Conservation (phyloP, 2,888 invertebrate genomes). For the Tinea trinotella region DNA sequence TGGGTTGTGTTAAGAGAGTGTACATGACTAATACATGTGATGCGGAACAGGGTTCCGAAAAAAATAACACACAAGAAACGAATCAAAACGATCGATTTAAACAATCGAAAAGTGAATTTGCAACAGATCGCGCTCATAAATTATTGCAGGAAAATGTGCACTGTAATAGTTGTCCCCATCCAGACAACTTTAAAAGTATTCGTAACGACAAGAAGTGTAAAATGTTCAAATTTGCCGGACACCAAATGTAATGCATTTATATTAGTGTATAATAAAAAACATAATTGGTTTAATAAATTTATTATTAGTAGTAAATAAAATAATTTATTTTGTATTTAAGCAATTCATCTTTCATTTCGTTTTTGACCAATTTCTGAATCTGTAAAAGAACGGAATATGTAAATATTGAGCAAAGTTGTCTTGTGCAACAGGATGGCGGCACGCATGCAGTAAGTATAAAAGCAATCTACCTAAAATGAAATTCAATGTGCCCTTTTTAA, state of each 20-base stretch:
- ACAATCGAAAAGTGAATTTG: not conserved
- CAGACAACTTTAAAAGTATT: constrained; percentile 28
- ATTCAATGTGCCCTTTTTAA: too few species aligned
- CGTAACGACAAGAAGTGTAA: constrained; percentile 47
- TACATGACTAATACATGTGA: constrained; percentile 8
- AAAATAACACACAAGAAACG: not conserved
- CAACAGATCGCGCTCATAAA: not conserved
- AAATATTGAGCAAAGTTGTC: too few species aligned
- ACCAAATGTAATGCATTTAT: not conserved
- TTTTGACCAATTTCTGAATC: too few species aligned
- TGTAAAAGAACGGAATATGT: too few species aligned
- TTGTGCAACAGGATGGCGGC: too few species aligned
- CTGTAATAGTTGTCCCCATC: not conserved
- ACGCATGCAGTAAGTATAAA: too few species aligned
- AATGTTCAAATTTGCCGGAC: constrained; percentile 47
- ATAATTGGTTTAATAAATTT: not conserved
- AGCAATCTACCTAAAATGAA: too few species aligned
- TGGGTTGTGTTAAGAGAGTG: not conserved
- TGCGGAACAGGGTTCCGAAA: not conserved
- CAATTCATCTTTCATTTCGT: too few species aligned
- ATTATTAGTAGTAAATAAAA: too few species aligned
- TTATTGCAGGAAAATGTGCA: not conserved
- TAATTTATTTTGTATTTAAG: too few species aligned
- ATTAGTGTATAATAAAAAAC: not conserved
- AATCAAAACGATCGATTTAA: not conserved